A percentile compares a stretch with the other conserved stretches of the same genome.
Conservation (phyloP, 2,113 vertebrate species). For the Hystrix cristata region DNA sequence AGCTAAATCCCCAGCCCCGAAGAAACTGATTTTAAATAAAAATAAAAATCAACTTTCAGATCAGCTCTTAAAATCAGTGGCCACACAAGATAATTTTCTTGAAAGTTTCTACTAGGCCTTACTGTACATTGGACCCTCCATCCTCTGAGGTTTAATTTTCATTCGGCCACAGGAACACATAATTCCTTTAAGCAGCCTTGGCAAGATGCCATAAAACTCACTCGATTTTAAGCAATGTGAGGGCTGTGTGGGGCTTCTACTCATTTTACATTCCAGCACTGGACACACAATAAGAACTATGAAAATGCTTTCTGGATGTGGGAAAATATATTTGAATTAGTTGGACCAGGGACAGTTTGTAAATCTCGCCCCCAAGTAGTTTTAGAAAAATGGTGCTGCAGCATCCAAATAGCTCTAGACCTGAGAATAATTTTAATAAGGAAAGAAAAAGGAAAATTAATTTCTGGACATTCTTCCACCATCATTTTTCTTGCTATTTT, state of each 20-base stretch:
- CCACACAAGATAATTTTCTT: not conserved
- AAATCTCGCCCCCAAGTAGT: not conserved
- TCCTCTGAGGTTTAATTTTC: not conserved
- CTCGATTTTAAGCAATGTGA: not conserved
- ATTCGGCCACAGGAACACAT: not conserved
- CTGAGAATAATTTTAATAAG: constrained; percentile 12
- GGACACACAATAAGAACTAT: not conserved
- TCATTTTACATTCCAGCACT: not conserved
- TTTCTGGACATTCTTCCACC: not conserved
- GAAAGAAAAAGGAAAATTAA: not conserved
- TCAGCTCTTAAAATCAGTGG: not conserved
- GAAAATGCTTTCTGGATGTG: not conserved
- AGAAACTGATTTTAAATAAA: constrained; percentile 5
- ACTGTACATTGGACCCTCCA: not conserved
- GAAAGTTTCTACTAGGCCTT: not conserved
- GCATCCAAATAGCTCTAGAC: not conserved
- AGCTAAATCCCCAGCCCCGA: no score
- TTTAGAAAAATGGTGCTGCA: not conserved
- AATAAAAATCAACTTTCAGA: not conserved
- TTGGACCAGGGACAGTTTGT: not conserved
- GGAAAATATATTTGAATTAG: not conserved
- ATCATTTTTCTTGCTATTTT: not conserved
- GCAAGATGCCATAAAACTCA: not conserved
- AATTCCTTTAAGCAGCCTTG: not conserved
- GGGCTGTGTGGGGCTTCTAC: not conserved